phyloP scores from a whole-genome alignment of 1,140 invertebrate genomes.

The Nasonia giraulti region DNA sequence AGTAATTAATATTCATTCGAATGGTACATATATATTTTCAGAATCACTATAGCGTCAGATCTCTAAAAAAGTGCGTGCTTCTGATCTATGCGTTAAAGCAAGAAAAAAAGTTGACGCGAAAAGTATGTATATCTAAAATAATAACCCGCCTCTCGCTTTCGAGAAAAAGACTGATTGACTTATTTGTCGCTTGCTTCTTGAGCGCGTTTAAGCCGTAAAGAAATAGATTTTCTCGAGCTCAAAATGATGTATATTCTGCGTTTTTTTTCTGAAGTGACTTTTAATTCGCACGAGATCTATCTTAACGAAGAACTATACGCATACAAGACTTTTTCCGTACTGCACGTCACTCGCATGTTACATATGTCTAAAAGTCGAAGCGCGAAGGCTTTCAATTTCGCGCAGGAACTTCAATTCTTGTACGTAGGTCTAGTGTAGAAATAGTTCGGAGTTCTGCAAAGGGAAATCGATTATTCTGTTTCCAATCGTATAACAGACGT shows the following conservation, averaged over 20 bases:
- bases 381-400: background rate
- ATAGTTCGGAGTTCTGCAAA: background rate
- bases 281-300: background rate
- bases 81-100: constrained; percentile 9
- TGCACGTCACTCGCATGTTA: background rate
- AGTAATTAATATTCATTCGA: background rate
- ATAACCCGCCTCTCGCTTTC: constrained; percentile 29
- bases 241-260: constrained; percentile 28
- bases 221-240: constrained; percentile 36
- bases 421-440: background rate
- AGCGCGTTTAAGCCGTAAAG: constrained; percentile 14
- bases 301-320: constrained; percentile 6
- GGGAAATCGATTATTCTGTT: background rate
- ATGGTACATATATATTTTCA: background rate
- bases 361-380: background rate
- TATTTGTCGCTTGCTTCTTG: constrained; percentile 23
- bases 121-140: background rate
- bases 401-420: background rate
- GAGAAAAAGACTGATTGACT: constrained; percentile 49
- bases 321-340: background rate
- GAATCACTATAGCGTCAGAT: background rate
- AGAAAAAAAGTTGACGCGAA: background rate
- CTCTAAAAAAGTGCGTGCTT: constrained; percentile 6
- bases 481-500: background rate
- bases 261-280: background rate